Base-by-base conservation (phyloP, 2,888 invertebrate genomes). In the Anoplius nigerrimus region DNA sequence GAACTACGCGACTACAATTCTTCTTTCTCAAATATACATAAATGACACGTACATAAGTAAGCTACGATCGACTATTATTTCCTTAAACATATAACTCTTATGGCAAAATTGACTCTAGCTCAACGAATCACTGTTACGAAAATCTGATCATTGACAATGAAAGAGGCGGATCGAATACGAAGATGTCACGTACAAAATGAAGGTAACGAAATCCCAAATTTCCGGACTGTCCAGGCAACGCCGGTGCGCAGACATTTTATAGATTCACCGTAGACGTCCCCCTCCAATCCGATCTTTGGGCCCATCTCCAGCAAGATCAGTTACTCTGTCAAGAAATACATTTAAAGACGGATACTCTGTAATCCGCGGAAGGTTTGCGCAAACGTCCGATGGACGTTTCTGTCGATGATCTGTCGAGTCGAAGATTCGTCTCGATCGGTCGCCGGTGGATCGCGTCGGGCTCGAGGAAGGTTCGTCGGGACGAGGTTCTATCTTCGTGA, bases 301-400 rank as follows among this genome's bases (percentile, higher is more conserved):
- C 45, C 55, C 53, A 65, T 24, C 46, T 71, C 71, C 67, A 71
- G 67, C 34, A 21, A 51, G 57, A 71, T 71, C 45, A 60, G 60
- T 70, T 61, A 61, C 22, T 15, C 43, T 56, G 61, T 42, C 46
- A 55, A 4, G 13, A 55, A 56, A 71, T 66, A 46, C 22, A 62
- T 66, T 62, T 66, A 18, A 45, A 5, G 34, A 8, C 18, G 22
- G 34, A 21, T 62, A 54, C 51, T 2, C 34, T 27, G 53, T 53
- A n/a, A 15, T 22, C 34, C 34, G 1, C 34, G 1, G 11, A 34
- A 13, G 11, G 34, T 34, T 34, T 34, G 34, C 34, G 34, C 34
- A 34, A 34, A 34, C 22, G 21, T 6, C 15, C 5, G 22, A 15
- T 1, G 22, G 15, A 20, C 21, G 24, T 53, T 22, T 22, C 15